A percentile compares a stretch with the other conserved stretches of the same genome.
Conservation (phyloP, 2,113 vertebrate species). For the Empidonax traillii region DNA sequence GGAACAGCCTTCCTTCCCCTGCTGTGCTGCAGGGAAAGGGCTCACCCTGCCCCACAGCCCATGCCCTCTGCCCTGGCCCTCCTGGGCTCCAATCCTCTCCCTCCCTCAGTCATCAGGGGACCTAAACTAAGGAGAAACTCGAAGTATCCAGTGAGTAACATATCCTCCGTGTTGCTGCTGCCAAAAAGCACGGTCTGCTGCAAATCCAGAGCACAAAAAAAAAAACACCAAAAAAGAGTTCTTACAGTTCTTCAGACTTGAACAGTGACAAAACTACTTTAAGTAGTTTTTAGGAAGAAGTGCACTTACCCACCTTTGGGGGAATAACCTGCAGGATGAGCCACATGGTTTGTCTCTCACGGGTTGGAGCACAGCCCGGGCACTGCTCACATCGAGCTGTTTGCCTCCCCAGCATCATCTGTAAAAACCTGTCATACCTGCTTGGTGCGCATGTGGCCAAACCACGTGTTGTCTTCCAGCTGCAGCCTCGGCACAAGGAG, state of each 20-base stretch:
- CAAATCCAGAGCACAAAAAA: not conserved
- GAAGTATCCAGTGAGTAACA: not conserved
- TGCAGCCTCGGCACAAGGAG: fast-evolving
- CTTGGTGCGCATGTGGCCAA: not conserved
- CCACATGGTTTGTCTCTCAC: fast-evolving
- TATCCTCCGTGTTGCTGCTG: not conserved
- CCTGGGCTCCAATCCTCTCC: not conserved
- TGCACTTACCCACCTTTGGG: fast-evolving
- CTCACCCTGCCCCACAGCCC: not conserved
- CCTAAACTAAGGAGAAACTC: not conserved
- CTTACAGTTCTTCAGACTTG: not conserved
- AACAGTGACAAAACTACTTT: not conserved
- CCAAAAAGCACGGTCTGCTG: not conserved
- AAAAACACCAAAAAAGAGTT: not conserved
- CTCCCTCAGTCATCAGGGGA: not conserved
- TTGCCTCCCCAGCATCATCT: not conserved
- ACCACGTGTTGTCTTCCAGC: not conserved
- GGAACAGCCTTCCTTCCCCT: not conserved
- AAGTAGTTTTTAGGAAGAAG: not conserved
- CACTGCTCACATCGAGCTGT: fast-evolving
- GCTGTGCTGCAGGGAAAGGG: not conserved
- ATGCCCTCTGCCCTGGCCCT: not conserved
- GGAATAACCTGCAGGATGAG: fast-evolving
- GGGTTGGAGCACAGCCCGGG: not conserved
- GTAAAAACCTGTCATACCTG: fast-evolving